Conservation (phyloP, 2,888 invertebrate genomes). For the Melinaea marsaeus region DNA sequence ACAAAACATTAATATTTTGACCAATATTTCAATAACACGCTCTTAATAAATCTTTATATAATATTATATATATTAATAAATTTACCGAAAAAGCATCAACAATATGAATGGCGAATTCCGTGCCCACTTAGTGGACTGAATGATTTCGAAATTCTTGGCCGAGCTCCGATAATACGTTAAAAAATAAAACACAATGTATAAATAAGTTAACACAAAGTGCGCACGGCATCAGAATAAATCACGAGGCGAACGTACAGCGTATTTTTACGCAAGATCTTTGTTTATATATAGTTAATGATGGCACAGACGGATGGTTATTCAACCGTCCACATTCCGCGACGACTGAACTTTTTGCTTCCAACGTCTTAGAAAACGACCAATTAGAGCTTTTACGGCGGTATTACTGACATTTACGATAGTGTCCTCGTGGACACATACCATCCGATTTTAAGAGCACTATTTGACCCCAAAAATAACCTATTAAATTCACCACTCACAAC, state of each 20-base stretch:
- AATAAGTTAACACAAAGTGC: constrained; percentile 62
- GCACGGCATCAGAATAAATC: constrained; percentile 68
- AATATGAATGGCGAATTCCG: constrained; percentile 76
- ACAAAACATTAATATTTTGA: too few species aligned
- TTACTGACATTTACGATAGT: constrained; percentile 50
- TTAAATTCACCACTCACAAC: too few species aligned
- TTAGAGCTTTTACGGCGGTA: constrained; percentile 70
- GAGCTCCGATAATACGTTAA: constrained; percentile 71
- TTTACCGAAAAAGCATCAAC: constrained; percentile 36
- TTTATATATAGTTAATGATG: constrained; percentile 62
- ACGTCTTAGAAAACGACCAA: constrained; percentile 54
- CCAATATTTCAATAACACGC: too few species aligned
- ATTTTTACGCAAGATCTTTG: constrained; percentile 76
- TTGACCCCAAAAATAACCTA: too few species aligned
- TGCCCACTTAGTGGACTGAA: constrained; percentile 76
- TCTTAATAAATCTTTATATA: too few species aligned
- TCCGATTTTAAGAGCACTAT: too few species aligned
- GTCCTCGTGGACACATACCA: constrained; percentile 14
- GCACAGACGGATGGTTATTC: constrained; percentile 73
- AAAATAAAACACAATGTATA: constrained; percentile 68
- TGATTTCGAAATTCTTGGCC: constrained; percentile 78
- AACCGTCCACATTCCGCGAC: constrained; percentile 75
- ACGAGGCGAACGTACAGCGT: constrained; percentile 63
- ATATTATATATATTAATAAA: too few species aligned
- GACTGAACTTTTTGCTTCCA: constrained; percentile 69